Evolutionary conservation across 2,888 invertebrate genomes (phyloP).

Genomic region (Leptinotarsa peninsularis): DNA sequence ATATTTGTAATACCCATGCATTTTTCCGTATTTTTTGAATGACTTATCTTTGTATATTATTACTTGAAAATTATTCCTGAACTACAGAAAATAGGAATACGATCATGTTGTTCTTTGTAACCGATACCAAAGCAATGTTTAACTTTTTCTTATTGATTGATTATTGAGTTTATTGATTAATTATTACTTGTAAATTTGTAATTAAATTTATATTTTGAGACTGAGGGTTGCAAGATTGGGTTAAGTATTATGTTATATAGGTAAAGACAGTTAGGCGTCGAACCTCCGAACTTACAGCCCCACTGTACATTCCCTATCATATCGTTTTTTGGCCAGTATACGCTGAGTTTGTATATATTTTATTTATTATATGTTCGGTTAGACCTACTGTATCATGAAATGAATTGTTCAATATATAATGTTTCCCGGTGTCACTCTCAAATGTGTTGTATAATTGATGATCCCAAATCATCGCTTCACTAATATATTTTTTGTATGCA

Average conservation of each 20-base stretch:
- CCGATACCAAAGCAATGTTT: conserved; percentile 69
- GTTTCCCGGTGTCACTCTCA: conserved; percentile 39
- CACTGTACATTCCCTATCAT: conserved; percentile 66
- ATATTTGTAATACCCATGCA: conserved; percentile 18
- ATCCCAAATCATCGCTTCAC: conserved; percentile 36
- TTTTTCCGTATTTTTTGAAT: conserved; percentile 27
- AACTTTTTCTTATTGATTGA: conserved; percentile 63
- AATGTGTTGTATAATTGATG: conserved; percentile 36
- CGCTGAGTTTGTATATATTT: conserved; percentile 57
- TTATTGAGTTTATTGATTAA: conserved; percentile 62
- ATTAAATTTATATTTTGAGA: conserved; percentile 66
- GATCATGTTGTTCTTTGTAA: conserved; percentile 65
- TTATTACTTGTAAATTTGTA: conserved; percentile 63
- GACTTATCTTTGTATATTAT: conserved; percentile 48
- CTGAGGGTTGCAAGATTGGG: conserved; percentile 57
- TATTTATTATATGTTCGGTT: conserved; percentile 41
- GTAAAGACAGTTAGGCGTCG: conserved; percentile 1
- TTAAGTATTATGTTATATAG: background rate
- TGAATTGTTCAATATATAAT: conserved; percentile 48
- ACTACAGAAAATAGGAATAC: conserved; percentile 47
- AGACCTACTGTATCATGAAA: conserved; percentile 55
- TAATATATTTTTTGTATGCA: background rate
- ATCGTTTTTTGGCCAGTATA: conserved; percentile 63
- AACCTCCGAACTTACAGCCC: conserved; percentile 52
- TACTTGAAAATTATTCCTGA: conserved; percentile 40